Percentiles rank a stretch among this genome's conserved stretches.
These are phyloP conservation scores for Drosophila sordidapex DNA, from an alignment of 2,888 invertebrate genomes.

Conservation along the genomic window DNA sequence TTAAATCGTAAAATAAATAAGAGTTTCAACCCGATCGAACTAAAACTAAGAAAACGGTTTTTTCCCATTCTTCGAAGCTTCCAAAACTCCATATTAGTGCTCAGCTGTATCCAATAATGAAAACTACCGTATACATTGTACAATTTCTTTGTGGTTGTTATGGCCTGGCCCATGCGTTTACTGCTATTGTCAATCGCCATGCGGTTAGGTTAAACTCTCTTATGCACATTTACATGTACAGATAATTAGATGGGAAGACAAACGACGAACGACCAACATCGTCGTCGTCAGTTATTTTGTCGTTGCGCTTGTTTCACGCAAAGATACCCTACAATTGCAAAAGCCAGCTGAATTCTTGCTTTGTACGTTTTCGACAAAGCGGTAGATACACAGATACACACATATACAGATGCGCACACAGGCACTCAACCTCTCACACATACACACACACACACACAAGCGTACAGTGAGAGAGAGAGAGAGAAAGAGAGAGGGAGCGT, in stretches of 20 bases:
- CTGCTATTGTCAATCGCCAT: conserved; percentile 1
- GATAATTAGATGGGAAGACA: conserved; percentile 50
- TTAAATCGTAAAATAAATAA: background rate
- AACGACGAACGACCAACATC: conserved; percentile 22
- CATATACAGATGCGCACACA: background rate
- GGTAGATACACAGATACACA: conserved; percentile 30
- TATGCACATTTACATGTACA: conserved; percentile 1
- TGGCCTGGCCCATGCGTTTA: background rate
- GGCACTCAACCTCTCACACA: background rate
- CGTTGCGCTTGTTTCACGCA: conserved; percentile 32
- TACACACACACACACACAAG: conserved; percentile 11
- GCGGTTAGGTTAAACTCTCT: background rate
- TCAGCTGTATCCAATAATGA: background rate
- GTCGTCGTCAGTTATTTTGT: conserved; percentile 10
- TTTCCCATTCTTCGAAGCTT: background rate
- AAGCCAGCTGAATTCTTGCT: conserved; percentile 23
- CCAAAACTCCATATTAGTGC: background rate
- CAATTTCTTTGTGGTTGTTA: background rate
- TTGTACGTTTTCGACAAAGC: conserved; percentile 23
- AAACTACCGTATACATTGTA: background rate
- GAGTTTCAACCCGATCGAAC: background rate
- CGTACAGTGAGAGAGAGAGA: background rate
- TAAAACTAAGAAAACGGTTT: background rate
- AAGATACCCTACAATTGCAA: conserved; percentile 56
- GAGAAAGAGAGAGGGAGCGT: conserved; percentile 27